phyloP scores from a whole-genome alignment of 2,113 vertebrate genomes.

The Rhadina sibilatrix region DNA sequence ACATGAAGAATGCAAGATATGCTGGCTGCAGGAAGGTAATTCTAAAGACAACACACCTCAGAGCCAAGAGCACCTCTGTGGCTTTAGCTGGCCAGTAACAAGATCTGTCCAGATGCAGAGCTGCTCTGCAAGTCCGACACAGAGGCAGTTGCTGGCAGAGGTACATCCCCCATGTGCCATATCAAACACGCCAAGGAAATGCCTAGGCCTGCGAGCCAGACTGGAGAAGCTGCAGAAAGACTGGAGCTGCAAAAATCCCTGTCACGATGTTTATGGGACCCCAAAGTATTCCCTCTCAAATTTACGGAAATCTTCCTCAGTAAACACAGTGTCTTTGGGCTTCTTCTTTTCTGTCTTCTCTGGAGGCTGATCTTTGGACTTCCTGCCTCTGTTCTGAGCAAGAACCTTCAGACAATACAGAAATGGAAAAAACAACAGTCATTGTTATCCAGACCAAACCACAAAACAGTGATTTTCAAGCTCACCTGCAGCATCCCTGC shows the following conservation, averaged over 20 bases:
- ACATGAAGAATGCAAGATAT: neutral
- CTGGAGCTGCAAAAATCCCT: neutral
- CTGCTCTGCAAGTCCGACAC: neutral
- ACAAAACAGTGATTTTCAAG: neutral
- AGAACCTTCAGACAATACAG: conserved; percentile 62
- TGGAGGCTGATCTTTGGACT: conserved; percentile 71
- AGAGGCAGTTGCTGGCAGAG: neutral
- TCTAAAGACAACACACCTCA: neutral
- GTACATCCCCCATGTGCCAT: neutral
- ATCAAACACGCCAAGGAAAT: rapidly evolving
- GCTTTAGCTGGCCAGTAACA: neutral
- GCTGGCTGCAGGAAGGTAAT: neutral
- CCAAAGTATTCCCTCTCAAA: conserved; percentile 80
- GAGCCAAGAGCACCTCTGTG: neutral
- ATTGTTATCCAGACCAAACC: neutral
- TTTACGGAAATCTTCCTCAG: conserved; percentile 78
- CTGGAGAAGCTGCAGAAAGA: neutral
- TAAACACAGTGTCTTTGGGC: conserved; percentile 72
- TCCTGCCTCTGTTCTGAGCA: conserved; percentile 72
- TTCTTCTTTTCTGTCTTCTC: conserved; percentile 60
- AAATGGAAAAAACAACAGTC: neutral
- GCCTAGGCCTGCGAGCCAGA: neutral
- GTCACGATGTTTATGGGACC: neutral
- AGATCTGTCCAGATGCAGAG: neutral
- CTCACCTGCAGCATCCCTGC: neutral